A percentile compares a stretch with the other conserved stretches of the same genome.
These are phyloP conservation scores for Aythya fuligula DNA, from an alignment of 2,797 vertebrate genomes.

Conservation along the genomic window DNA sequence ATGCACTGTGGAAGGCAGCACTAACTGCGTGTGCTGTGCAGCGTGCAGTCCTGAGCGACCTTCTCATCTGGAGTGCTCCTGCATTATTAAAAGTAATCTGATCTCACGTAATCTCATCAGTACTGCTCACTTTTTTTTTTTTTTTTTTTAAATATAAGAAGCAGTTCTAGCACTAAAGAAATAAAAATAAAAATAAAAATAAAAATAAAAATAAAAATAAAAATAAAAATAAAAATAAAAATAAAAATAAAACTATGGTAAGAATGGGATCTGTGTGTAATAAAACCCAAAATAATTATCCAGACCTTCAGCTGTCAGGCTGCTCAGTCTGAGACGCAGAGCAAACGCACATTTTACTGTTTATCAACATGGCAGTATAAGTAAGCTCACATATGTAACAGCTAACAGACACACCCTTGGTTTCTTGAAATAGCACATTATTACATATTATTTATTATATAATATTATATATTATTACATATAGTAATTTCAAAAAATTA, in stretches of 20 bases:
- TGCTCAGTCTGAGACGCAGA: neutral
- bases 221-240: neutral
- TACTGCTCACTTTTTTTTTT: neutral
- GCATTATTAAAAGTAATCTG: neutral
- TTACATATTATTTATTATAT: too few species aligned
- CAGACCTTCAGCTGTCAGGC: neutral
- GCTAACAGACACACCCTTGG: neutral
- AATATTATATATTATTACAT: neutral
- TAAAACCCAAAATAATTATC: neutral
- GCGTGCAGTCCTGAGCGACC: neutral
- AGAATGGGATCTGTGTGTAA: neutral
- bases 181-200: neutral
- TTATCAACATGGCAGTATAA: neutral
- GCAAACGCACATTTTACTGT: neutral
- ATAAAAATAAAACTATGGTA: neutral
- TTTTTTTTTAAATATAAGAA: neutral
- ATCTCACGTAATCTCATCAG: neutral
- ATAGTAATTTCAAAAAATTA: neutral
- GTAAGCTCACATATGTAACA: neutral
- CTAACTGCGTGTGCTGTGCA: neutral
- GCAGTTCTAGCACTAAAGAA: neutral
- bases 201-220: neutral
- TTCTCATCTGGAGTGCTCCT: neutral
- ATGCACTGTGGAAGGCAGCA: neutral
- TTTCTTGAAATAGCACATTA: neutral